These are phyloP conservation scores for Syrmaticus mikado DNA, from an alignment of 2,113 vertebrate species.

Conservation along the genomic window DNA sequence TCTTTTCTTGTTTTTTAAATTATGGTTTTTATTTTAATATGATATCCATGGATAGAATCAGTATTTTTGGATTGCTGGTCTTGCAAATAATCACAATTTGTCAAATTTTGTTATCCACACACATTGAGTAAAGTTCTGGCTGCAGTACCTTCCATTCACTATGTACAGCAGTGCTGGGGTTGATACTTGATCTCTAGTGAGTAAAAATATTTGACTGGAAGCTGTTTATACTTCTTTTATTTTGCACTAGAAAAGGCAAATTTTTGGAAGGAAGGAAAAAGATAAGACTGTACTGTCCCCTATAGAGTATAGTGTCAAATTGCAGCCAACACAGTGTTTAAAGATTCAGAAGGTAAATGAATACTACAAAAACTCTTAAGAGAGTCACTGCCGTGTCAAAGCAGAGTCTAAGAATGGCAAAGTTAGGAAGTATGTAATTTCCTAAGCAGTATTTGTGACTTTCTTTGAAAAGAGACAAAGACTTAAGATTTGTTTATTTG, in stretches of 20 bases:
- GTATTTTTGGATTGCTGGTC: background rate
- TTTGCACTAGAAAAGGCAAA: background rate
- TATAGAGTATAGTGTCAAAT: background rate
- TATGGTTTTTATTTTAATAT: background rate
- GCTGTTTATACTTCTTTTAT: background rate
- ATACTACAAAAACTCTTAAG: background rate
- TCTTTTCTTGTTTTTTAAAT: background rate
- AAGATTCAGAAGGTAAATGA: background rate
- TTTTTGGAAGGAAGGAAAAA: constrained; percentile 1
- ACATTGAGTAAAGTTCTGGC: background rate
- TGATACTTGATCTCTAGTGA: background rate
- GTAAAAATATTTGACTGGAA: background rate
- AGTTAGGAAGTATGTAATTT: background rate
- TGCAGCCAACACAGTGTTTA: background rate
- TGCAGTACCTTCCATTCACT: background rate
- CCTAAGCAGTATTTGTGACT: background rate
- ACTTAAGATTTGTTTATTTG: background rate
- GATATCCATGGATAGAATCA: background rate
- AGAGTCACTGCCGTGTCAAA: background rate
- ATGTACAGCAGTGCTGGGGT: rapidly evolving
- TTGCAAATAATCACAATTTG: background rate
- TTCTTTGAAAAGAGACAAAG: background rate
- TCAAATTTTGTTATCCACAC: background rate
- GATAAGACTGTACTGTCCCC: constrained; percentile 42
- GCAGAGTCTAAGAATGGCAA: background rate